phyloP scores from a whole-genome alignment of 2,888 invertebrate genomes.

The Himalopsyche japonica region DNA sequence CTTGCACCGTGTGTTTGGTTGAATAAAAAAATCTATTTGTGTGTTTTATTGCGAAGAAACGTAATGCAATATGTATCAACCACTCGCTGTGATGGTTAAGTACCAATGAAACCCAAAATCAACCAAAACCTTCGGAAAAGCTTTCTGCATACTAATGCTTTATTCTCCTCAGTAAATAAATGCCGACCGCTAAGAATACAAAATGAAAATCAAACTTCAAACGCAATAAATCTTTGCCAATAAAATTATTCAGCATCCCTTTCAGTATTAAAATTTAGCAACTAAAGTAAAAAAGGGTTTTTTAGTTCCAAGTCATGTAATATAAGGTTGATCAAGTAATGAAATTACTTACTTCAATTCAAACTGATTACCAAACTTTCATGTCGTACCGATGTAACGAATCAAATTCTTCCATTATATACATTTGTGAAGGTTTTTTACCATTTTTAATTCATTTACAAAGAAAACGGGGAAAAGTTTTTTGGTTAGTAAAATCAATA shows the following conservation, averaged over 20 bases:
- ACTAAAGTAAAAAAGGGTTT: not conserved
- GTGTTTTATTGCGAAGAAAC: not conserved
- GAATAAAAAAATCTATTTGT: not conserved
- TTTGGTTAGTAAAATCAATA: too few relatives aligned
- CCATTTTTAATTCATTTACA: too few relatives aligned
- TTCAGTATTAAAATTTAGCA: not conserved
- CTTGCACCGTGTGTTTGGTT: not conserved
- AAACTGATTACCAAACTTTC: too few relatives aligned
- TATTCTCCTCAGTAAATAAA: not conserved
- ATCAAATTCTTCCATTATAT: too few relatives aligned
- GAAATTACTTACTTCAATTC: too few relatives aligned
- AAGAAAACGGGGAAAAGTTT: too few relatives aligned
- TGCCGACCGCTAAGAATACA: not conserved
- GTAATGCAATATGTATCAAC: not conserved
- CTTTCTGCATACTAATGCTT: not conserved
- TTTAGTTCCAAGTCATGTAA: too few relatives aligned
- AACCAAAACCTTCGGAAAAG: not conserved
- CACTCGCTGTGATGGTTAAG: not conserved
- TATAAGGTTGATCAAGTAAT: too few relatives aligned
- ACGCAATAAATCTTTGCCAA: not conserved
- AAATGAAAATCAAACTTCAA: not conserved
- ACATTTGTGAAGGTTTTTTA: too few relatives aligned
- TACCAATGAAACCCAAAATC: not conserved
- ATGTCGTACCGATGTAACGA: too few relatives aligned
- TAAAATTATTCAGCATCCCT: not conserved